Evolutionary conservation across 2,888 invertebrate species (phyloP).

Genomic region (Lasioglossum calceatum): DNA sequence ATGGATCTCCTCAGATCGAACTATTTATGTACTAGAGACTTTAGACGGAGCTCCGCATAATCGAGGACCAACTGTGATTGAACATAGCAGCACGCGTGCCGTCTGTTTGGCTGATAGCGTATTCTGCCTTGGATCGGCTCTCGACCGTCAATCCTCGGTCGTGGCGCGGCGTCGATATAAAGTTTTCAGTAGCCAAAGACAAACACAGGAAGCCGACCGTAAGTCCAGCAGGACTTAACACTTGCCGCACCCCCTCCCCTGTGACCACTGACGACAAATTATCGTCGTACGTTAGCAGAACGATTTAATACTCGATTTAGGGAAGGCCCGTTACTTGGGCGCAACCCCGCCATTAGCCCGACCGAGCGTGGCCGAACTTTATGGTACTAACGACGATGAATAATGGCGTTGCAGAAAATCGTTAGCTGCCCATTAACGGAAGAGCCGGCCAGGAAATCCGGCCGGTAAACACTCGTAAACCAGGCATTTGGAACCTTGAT

Average conservation of each 20-base stretch:
- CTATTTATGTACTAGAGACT: too few relatives aligned
- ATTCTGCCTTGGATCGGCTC: neutral
- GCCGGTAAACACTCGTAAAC: slow-evolving; percentile 73
- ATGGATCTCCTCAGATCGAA: too few relatives aligned
- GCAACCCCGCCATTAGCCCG: slow-evolving; percentile 69
- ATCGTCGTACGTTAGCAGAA: slow-evolving; percentile 59
- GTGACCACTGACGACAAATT: slow-evolving; percentile 59
- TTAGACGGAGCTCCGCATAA: too few relatives aligned
- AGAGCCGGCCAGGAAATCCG: slow-evolving; percentile 61
- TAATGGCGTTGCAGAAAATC: slow-evolving; percentile 73
- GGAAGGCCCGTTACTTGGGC: slow-evolving; percentile 62
- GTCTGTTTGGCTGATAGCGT: too few relatives aligned
- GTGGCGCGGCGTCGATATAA: slow-evolving; percentile 10
- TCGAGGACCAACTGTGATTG: too few relatives aligned
- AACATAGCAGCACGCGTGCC: too few relatives aligned
- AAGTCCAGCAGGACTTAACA: slow-evolving; percentile 53
- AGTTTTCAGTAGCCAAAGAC: slow-evolving; percentile 55
- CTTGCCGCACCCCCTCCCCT: slow-evolving; percentile 27
- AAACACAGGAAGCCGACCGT: slow-evolving; percentile 35
- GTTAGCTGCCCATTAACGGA: slow-evolving; percentile 68
- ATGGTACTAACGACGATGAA: slow-evolving; percentile 71
- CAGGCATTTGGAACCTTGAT: slow-evolving; percentile 65
- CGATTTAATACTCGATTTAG: slow-evolving; percentile 73
- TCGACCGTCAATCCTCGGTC: neutral
- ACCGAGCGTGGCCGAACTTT: slow-evolving; percentile 69